phyloP scores from a whole-genome alignment of 1,140 invertebrate species.

The Hypsibius dujardini region DNA sequence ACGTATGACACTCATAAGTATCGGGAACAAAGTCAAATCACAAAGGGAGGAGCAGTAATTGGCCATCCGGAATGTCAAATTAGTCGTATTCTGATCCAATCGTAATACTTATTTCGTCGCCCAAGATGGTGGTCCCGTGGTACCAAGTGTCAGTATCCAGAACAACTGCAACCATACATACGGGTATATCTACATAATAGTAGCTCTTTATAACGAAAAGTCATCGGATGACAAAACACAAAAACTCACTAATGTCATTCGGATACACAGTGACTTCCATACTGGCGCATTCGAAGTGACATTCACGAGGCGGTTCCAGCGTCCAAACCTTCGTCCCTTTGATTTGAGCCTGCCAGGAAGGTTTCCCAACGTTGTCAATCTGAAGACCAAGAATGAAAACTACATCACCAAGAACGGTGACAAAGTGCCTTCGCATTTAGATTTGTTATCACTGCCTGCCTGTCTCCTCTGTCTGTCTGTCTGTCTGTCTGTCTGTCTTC shows the following conservation, averaged over 20 bases:
- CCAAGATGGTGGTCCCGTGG: constrained; percentile 67
- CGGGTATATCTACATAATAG: neutral
- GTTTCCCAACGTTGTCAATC: constrained; percentile 72
- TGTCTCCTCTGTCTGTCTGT: neutral
- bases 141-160: constrained; percentile 87
- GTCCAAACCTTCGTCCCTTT: constrained; percentile 65
- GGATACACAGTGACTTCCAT: constrained; percentile 53
- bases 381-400: constrained; percentile 30
- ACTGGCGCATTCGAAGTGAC: constrained; percentile 50
- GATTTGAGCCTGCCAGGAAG: constrained; percentile 87
- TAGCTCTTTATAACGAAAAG: constrained; percentile 20
- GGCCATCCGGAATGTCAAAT: constrained; percentile 22
- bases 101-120: constrained; percentile 72
- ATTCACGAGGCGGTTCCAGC: constrained; percentile 70
- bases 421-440: neutral
- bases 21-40: no score
- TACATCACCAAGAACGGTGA: neutral
- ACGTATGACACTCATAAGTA: no score
- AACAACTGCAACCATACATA: constrained; percentile 29
- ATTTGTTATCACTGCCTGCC: neutral
- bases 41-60: no score
- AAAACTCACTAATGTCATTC: constrained; percentile 70
- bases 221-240: constrained; percentile 19
- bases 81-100: constrained; percentile 87
- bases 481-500: no score